A percentile compares a stretch with the other conserved stretches of the same genome.
Conservation (phyloP, 2,888 invertebrate species). For the Hipparchia sbordonii region DNA sequence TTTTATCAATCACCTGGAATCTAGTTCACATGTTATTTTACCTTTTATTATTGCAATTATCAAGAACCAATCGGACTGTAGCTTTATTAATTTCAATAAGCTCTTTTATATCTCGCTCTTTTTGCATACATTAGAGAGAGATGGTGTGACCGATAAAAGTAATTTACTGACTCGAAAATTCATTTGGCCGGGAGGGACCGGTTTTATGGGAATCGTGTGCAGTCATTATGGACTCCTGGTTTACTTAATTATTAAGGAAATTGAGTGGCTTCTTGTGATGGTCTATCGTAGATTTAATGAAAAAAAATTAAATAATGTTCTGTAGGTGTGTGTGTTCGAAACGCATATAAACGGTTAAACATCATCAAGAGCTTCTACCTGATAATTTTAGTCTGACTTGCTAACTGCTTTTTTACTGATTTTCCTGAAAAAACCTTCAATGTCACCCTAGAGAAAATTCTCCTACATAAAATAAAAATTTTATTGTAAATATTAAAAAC, state of each 20-base stretch:
- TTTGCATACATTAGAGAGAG: conserved; percentile 27
- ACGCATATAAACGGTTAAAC: too few species aligned
- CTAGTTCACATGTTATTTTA: conserved; percentile 47
- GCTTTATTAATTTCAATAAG: conserved; percentile 41
- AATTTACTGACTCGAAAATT: conserved; percentile 41
- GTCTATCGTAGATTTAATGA: background rate
- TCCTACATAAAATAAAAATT: too few species aligned
- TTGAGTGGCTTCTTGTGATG: conserved; percentile 24
- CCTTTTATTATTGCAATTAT: conserved; percentile 44
- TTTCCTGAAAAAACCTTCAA: too few species aligned
- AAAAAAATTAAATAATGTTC: background rate
- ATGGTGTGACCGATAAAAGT: conserved; percentile 38
- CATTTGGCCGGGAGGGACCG: conserved; percentile 38
- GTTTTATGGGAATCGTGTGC: conserved; percentile 40
- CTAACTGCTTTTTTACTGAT: too few species aligned
- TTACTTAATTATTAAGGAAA: conserved; percentile 43
- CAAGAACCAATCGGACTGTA: conserved; percentile 38
- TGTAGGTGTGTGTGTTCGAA: too few species aligned
- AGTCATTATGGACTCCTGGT: conserved; percentile 36
- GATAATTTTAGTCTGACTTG: too few species aligned
- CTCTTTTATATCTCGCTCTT: conserved; percentile 26
- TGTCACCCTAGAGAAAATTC: too few species aligned
- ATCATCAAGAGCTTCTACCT: too few species aligned
- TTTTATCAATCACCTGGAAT: conserved; percentile 54
- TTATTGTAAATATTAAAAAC: too few species aligned